These are phyloP conservation scores for Butorides virescens DNA, from an alignment of 2,113 vertebrate genomes.

Conservation along the genomic window DNA sequence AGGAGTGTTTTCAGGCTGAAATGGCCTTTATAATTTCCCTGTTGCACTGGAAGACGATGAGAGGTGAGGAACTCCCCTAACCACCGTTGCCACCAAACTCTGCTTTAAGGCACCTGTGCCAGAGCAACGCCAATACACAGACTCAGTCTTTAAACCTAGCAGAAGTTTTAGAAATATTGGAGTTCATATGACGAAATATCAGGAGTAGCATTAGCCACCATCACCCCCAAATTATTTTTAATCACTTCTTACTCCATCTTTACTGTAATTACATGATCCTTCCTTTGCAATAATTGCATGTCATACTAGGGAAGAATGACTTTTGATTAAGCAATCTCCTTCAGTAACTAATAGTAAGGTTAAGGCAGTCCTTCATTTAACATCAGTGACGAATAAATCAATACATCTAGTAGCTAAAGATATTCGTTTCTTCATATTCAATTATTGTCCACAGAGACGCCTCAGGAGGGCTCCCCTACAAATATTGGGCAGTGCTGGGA, in stretches of 20 bases:
- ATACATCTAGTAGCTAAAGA: not conserved
- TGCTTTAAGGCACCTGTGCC: not conserved
- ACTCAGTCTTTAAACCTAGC: not conserved
- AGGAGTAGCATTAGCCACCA: not conserved
- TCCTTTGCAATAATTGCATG: not conserved
- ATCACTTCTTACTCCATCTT: not conserved
- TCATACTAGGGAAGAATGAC: not conserved
- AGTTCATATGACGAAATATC: not conserved
- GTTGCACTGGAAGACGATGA: not conserved
- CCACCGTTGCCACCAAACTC: not conserved
- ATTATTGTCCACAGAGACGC: not conserved
- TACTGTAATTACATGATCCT: not conserved
- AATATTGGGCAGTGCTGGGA: not conserved
- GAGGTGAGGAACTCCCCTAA: not conserved
- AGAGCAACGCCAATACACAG: not conserved
- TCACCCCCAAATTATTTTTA: not conserved
- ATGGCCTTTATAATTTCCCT: not conserved
- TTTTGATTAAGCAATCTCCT: not conserved
- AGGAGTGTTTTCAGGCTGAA: not conserved
- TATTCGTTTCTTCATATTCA: not conserved
- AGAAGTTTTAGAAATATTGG: not conserved
- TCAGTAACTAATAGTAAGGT: not conserved
- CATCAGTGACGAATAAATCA: not conserved
- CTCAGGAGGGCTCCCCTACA: not conserved
- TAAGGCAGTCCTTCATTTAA: not conserved